Evolutionary conservation across 2,888 invertebrate genomes (phyloP).

Genomic region (Oscheius sp.): DNA sequence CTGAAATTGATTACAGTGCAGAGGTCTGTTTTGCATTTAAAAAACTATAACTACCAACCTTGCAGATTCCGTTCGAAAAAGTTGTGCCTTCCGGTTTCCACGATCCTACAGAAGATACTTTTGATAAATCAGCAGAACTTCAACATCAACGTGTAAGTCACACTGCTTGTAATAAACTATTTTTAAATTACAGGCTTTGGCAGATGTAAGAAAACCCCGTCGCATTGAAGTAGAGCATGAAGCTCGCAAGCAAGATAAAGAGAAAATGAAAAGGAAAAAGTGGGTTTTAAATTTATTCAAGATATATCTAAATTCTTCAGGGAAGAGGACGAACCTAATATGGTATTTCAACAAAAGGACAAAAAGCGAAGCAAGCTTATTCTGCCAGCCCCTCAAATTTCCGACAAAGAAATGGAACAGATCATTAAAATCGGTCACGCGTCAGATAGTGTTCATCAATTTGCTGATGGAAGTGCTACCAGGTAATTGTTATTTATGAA

Average conservation of each 20-base stretch:
- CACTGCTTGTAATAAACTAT: neutral
- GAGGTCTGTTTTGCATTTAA: constrained; percentile 81
- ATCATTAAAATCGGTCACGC: constrained; percentile 81
- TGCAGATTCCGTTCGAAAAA: constrained; percentile 82
- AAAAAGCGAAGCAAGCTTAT: constrained; percentile 82
- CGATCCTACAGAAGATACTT: constrained; percentile 89
- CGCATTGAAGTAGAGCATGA: constrained; percentile 76
- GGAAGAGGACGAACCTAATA: constrained; percentile 83
- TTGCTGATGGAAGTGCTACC: constrained; percentile 81
- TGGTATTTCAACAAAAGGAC: constrained; percentile 71
- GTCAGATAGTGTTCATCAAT: constrained; percentile 79
- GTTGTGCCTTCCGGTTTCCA: constrained; percentile 83
- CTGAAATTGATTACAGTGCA: constrained; percentile 87
- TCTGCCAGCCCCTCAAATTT: constrained; percentile 94
- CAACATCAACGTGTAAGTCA: constrained; percentile 45
- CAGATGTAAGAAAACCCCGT: constrained; percentile 61
- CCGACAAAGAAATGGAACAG: constrained; percentile 82
- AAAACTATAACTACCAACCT: neutral
- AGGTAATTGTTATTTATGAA: constrained; percentile 42
- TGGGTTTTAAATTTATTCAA: constrained; percentile 73
- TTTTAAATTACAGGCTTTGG: constrained; percentile 48
- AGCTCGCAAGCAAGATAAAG: constrained; percentile 93
- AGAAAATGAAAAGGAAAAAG: constrained; percentile 87
- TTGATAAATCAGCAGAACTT: constrained; percentile 46
- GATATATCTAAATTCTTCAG: constrained; percentile 42